Evolutionary conservation across 2,797 vertebrate species (phyloP).

Genomic region (Tachyglossus aculeatus): DNA sequence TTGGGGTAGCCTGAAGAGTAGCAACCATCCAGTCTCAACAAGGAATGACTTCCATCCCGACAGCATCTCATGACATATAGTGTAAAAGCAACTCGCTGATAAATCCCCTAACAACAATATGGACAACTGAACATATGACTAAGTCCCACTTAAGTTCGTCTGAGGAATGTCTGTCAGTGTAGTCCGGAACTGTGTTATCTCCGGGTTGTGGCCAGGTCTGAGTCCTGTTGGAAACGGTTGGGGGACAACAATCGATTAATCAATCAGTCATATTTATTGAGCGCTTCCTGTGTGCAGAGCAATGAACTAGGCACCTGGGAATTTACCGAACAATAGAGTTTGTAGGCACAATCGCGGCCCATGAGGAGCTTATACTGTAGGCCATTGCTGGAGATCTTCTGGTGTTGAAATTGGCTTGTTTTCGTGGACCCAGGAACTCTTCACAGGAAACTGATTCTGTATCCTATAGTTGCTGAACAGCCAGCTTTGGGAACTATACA

Average conservation of each 20-base stretch:
- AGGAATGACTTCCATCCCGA: conserved; percentile 20
- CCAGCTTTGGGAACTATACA: too few species aligned
- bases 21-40: background rate
- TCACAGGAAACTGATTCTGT: background rate
- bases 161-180: too few species aligned
- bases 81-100: background rate
- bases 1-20: background rate
- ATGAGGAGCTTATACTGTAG: too few species aligned
- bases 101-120: conserved; percentile 42
- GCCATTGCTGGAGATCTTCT: background rate
- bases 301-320: too few species aligned
- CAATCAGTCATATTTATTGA: too few species aligned
- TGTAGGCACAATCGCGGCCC: too few species aligned
- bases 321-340: too few species aligned
- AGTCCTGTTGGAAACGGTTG: conserved; percentile 5
- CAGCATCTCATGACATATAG: conserved; percentile 15
- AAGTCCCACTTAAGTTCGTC: too few species aligned
- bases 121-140: too few species aligned
- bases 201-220: conserved; percentile 21
- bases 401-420: conserved; percentile 1
- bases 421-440: background rate
- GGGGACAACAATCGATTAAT: too few species aligned
- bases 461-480: too few species aligned
- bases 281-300: too few species aligned
- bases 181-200: conserved; percentile 27